Conservation (phyloP, 2,888 invertebrate species). For the Nemotelus nigrinus region DNA sequence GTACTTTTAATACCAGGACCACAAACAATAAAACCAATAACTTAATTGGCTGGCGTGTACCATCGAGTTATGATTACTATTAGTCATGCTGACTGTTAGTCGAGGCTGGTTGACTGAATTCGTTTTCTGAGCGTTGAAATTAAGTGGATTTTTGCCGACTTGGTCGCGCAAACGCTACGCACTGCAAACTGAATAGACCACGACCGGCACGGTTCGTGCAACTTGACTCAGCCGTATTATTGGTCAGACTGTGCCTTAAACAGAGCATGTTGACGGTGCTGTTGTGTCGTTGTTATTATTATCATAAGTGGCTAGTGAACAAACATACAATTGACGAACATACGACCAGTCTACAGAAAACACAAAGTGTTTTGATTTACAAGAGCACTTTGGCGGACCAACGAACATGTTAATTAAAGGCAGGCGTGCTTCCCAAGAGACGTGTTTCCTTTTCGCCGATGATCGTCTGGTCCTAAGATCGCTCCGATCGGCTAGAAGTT, state of each 20-base stretch:
- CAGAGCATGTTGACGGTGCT: conserved; percentile 32
- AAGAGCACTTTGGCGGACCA: conserved; percentile 48
- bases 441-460: background rate
- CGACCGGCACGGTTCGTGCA: conserved; percentile 28
- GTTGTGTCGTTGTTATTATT: conserved; percentile 49
- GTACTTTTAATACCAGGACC: background rate
- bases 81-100: conserved; percentile 49
- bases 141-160: conserved; percentile 38
- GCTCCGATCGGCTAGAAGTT: background rate
- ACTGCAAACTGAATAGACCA: background rate
- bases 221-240: conserved; percentile 21
- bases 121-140: conserved; percentile 19
- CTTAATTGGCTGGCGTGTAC: conserved; percentile 51
- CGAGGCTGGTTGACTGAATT: conserved; percentile 1
- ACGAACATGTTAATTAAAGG: conserved; percentile 51
- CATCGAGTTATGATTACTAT: conserved; percentile 50
- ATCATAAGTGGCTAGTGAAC: conserved; percentile 45
- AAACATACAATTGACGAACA: conserved; percentile 47
- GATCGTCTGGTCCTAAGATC: background rate
- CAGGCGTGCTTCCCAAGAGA: conserved; percentile 21
- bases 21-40: conserved; percentile 41
- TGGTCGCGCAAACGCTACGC: conserved; percentile 2
- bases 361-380: conserved; percentile 50
- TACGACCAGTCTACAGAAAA: conserved; percentile 43
- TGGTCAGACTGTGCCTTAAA: conserved; percentile 20